Evolutionary conservation across 2,797 vertebrate genomes (phyloP), one percentile per base, ranked within the genome.

Genomic region (Avahi laniger): DNA sequence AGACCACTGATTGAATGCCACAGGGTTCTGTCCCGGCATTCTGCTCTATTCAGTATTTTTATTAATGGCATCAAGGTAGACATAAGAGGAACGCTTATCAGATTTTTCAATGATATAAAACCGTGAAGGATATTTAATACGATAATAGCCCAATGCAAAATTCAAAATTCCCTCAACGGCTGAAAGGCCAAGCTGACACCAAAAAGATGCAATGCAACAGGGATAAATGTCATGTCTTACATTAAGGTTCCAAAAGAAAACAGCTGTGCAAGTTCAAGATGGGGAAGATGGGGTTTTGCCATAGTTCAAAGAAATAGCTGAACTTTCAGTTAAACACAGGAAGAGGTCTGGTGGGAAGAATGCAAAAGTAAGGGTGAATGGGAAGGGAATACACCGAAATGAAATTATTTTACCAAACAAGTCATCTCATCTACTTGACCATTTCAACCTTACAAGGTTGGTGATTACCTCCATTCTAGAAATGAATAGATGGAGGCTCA

Each of bases 1-100:
- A 76, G 28, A 73, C 35, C 67, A n/a, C 59, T 91, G 81, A 84
- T 88, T 63, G 92, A 95, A 94, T 73, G 63, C 54, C 57, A 85
- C 13, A 69, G 48, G 87, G 14, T 63, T 93, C 57, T 89, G 85
- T 63, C 73, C 72, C 59, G 81, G 81, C 73, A 82, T 90, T 94
- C 81, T 83, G 61, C 30, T 92, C 93, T 72, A 48, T 78, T 93
- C 48, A 43, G 14, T 85, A 80, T 89, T 94, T 85, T 95, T 90
- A 97, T 94, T 95, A 95, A 95, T 84, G 92, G 46, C 43, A 94
- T 86, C 38, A 52, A 94, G 69, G 85, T 35, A 96, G 91, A 94
- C 59, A 54, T 26, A 70, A 76, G 57, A 94, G 84, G 61, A 90
- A 69, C 0, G 4, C 69, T 92, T 70, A 91, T 38, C 46, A 86